Conservation (phyloP, 2,113 vertebrate genomes). For the pig (Sus scrofa) region T2T-Sscrofa CM000817.6:38251001-38251500, state of each 20-base stretch:
- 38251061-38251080: constrained; percentile 22
- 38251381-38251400: not conserved
- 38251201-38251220: not conserved
- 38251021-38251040: constrained; percentile 48
- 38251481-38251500: not conserved
- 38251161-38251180: not conserved
- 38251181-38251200: not conserved
- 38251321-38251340: not conserved
- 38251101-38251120: not conserved
- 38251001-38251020: constrained; percentile 17
- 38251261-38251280: not conserved
- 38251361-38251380: not conserved
- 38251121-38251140: not conserved
- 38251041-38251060: constrained; percentile 6
- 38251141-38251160: not conserved
- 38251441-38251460: not conserved
- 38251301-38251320: not conserved
- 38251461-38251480: not conserved
- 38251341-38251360: not conserved
- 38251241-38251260: not conserved
- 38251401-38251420: not conserved
- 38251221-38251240: not conserved
- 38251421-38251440: not conserved
- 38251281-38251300: not conserved
- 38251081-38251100: not conserved